Evolutionary conservation across 2,888 invertebrate genomes (phyloP), one percentile per base, ranked within the genome.

Genomic region (Synanthedon formicaeformis): DNA sequence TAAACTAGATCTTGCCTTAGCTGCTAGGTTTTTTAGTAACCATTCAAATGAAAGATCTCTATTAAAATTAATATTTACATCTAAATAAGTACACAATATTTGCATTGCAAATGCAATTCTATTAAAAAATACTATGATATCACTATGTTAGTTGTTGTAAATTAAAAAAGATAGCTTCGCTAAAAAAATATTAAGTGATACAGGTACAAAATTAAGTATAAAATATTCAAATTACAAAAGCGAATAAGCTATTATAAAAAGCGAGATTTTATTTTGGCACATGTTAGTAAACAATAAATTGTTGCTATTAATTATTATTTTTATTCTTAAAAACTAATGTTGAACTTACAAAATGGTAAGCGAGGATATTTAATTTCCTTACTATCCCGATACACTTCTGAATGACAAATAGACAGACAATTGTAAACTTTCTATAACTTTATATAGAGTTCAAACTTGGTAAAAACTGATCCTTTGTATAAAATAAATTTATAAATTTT

Each of bases 11-110:
- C 76, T 84, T 86, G 85, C 85, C 85, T 76, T 65, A 55, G 62
- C 69, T 76, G 85, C 84, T 85, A 86, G 82, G 84, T 74, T 63
- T 71, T 18, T 55, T 55, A 65, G 60, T 57, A 57, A 60, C 63
- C 65, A 57, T 58, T 63, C 59, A 51, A 52, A 54, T 55, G 57
- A 56, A 57, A 58, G 16, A 54, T 55, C 52, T 55, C 51, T 56
- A 53, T 56, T 59, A 63, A 59, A 48, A 56, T 55, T 54, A 57
- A 60, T 64, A 68, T 66, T 60, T 64, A 64, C 62, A 67, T 58
- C 56, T 59, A 64, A 56, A 57, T 57, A 48, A 56, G 52, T 52
- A 58, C 48, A 53, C 3, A 41, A 41, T 41, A n/a, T 13, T 45
- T 45, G 14, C 12, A 45, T 45, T n/a, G 13, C 45, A 45, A 12